Base-by-base conservation (phyloP, 2,888 invertebrate genomes). In the Lasiommata megera region DNA sequence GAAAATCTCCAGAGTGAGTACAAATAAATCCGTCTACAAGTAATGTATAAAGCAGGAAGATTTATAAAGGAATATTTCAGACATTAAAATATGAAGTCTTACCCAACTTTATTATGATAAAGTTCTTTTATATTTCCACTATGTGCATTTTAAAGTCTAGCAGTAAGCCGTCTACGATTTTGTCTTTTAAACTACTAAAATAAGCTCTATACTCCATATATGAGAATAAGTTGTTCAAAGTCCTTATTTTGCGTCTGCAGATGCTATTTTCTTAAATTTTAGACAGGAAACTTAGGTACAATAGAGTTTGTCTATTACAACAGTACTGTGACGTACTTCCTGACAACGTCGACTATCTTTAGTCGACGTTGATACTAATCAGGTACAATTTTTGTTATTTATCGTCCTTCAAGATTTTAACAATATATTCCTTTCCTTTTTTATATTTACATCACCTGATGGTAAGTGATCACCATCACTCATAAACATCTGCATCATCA, bases 81-180 rank as follows among this genome's bases (percentile, higher is more conserved):
- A 54, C 54, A 54, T 51, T 57, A 57, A 60, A 57, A 60, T 60
- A 60, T 60, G 60, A 40, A 51, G 54, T 57, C 51, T 54, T 14
- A 34, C 54, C 44, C 31, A 60, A 56, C 50, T 60, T 52, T 52
- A 34, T 52, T 52, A 43, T 52, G 41, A 41, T 52, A 41, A 52
- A 41, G 52, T 52, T 46, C 44, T 44, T 40, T 40, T 40, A 29
- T 51, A 41, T 52, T 43, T 43, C 52, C 52, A 52, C 41, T 40
- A 34, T 43, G 52, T 52, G 40, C 17, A 52, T 52, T 52, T 52
- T 41, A 52, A 52, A 52, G 51, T 52, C 16, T 52, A 29, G 17
- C 51, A 52, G 51, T 23, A 16, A 40, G 40, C 38, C 16, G 29
- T 40, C 16, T 40, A 14, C 29, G 40, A 29, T 31, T 40, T 29